These are phyloP conservation scores for Alviniconcha strummeri DNA, from an alignment of 2,888 invertebrate genomes.

Conservation along the genomic window DNA sequence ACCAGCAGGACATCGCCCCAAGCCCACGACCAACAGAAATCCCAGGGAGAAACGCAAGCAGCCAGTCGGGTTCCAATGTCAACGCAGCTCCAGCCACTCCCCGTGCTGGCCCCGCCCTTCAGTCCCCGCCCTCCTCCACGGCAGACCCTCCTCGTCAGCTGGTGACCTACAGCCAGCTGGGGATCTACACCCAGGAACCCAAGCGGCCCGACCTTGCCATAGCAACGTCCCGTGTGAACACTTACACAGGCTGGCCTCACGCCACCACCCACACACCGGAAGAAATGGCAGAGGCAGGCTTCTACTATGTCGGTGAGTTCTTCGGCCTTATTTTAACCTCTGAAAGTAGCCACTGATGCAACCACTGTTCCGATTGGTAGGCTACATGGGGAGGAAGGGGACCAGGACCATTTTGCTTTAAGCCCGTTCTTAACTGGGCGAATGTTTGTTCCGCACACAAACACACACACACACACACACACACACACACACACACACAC, in stretches of 20 bases:
- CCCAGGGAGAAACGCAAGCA: neutral
- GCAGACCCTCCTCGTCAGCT: neutral
- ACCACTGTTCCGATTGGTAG: neutral
- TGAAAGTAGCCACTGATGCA: neutral
- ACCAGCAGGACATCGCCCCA: neutral
- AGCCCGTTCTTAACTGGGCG: too few relatives aligned
- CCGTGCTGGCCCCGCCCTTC: neutral
- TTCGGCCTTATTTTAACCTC: neutral
- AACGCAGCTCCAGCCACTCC: neutral
- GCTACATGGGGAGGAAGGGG: neutral
- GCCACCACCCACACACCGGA: conserved; percentile 21
- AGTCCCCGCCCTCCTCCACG: neutral
- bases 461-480: too few relatives aligned
- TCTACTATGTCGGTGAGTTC: conserved; percentile 33
- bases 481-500: too few relatives aligned
- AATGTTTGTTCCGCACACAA: too few relatives aligned
- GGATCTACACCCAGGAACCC: conserved; percentile 25
- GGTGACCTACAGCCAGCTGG: conserved; percentile 30
- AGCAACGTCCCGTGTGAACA: neutral
- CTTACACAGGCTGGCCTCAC: conserved; percentile 29
- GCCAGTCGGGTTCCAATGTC: neutral
- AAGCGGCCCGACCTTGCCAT: conserved; percentile 26
- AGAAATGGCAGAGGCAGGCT: conserved; percentile 32
- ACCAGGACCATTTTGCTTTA: neutral
- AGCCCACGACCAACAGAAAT: neutral